Percentiles rank a stretch among this genome's conserved stretches.
These are phyloP conservation scores for Hippocampus kuda DNA, from an alignment of 2,797 vertebrate species.

Conservation along the genomic window DNA sequence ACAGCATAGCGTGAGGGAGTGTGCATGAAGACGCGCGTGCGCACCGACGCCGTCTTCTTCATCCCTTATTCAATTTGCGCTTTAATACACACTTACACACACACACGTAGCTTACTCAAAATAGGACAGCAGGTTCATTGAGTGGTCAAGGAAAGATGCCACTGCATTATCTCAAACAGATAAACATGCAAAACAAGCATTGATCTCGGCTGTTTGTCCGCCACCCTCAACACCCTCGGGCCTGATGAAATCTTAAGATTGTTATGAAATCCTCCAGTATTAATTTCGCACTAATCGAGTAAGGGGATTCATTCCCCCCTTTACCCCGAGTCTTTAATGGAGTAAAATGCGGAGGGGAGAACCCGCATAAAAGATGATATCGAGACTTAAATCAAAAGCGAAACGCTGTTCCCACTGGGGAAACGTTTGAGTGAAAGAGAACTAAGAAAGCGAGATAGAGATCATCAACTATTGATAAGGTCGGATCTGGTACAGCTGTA, in stretches of 20 bases:
- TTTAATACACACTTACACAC: slow-evolving; percentile 12
- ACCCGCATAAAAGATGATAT: slow-evolving; percentile 49
- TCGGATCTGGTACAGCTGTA: slow-evolving; percentile 61
- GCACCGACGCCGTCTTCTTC: neutral
- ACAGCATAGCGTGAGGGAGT: slow-evolving; percentile 68
- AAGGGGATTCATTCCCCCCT: slow-evolving; percentile 59
- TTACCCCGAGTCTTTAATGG: slow-evolving; percentile 50
- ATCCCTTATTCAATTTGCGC: neutral
- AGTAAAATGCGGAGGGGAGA: slow-evolving; percentile 45
- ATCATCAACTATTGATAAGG: slow-evolving; percentile 69
- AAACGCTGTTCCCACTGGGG: slow-evolving; percentile 52
- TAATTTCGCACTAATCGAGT: slow-evolving; percentile 65
- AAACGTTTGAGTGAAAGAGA: slow-evolving; percentile 53
- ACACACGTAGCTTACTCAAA: neutral
- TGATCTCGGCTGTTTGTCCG: slow-evolving; percentile 42
- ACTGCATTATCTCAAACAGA: slow-evolving; percentile 35
- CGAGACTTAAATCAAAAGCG: slow-evolving; percentile 62
- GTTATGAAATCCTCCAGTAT: slow-evolving; percentile 62
- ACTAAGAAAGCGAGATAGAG: slow-evolving; percentile 55
- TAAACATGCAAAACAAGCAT: slow-evolving; percentile 37
- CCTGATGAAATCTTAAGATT: slow-evolving; percentile 54
- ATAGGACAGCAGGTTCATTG: slow-evolving; percentile 33
- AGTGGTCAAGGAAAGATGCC: slow-evolving; percentile 45
- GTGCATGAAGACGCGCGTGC: slow-evolving; percentile 7
- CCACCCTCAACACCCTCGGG: slow-evolving; percentile 36